Conservation (phyloP, 1,140 invertebrate genomes). For the Zaprionus ornatus region DNA sequence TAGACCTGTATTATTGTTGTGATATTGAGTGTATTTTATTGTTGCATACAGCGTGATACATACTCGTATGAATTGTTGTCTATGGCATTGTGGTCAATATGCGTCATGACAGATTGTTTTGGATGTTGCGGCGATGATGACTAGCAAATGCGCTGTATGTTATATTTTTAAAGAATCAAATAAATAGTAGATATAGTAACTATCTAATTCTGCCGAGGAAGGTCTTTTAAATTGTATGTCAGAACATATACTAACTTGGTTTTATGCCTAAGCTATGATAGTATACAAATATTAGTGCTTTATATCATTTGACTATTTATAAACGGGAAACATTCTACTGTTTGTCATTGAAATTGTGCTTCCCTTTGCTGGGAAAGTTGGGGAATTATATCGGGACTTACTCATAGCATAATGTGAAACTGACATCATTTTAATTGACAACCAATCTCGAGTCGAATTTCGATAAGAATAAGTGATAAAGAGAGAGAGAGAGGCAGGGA, state of each 20-base stretch:
- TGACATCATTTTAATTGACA: conserved; percentile 40
- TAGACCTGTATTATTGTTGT: conserved; percentile 32
- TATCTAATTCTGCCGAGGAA: too few species aligned
- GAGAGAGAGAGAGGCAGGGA: too few species aligned
- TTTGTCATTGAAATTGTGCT: background rate
- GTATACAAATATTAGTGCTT: background rate
- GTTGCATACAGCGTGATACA: conserved; percentile 9
- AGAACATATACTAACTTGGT: too few species aligned
- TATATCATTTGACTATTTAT: background rate
- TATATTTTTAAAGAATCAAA: too few species aligned
- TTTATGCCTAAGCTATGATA: background rate
- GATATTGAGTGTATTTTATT: conserved; percentile 33
- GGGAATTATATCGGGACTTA: conserved; percentile 17
- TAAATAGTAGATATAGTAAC: too few species aligned
- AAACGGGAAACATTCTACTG: background rate
- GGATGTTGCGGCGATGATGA: conserved; percentile 9
- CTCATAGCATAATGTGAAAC: conserved; percentile 17
- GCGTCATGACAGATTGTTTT: conserved; percentile 57
- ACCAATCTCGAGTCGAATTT: conserved; percentile 15
- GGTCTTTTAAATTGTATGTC: too few species aligned
- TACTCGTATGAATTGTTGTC: conserved; percentile 22
- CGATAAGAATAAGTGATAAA: conserved; percentile 27
- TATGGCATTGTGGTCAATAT: conserved; percentile 49
- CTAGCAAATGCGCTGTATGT: conserved; percentile 14
- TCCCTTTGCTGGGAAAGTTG: background rate